Base-by-base conservation (phyloP, 1,140 invertebrate species). In the Steinernema khuongi region DNA sequence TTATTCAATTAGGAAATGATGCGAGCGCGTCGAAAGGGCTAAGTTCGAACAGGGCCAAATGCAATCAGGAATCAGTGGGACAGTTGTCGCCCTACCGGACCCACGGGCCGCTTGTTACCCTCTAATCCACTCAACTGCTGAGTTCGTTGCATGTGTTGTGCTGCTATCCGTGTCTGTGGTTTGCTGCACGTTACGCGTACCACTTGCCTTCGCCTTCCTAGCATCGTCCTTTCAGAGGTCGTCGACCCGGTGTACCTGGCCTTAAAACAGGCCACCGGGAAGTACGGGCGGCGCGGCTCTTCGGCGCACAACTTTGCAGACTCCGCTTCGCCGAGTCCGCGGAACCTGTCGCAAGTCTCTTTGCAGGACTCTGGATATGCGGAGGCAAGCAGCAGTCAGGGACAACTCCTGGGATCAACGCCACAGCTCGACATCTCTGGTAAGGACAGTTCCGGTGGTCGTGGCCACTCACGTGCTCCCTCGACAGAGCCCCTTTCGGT, bases 351-450 rank as follows among this genome's bases (percentile, higher is more conserved):
- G 14, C 83, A 84, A 76, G 80, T 80, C 28, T 84, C 83, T 28
- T 72, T 84, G 36, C 81, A 84, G 77, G 83, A 84, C 71, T 84
- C 82, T 32, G 83, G 83, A n/a, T 83, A 83, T 68, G 78, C 75
- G 0, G 81, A 83, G 60, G 66, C 75, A 1, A 79, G 72, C n/a
- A 68, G 72, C 19, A 70, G 75, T 44, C 78, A 79, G 28, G n/a
- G 32, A 28, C 78, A 80, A 67, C 74, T 83, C 14, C 71, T 83
- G 7, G 81, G 81, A 43, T 82, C 80, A 1, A 84, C 81, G 67
- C 81, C 81, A 36, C 82, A 82, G 36, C 74, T 81, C 30, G 75
- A 79, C 68, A 75, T 75, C 30, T 50, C 79, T 19, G 74, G 79
- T 70, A 60, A 74, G 78, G 31, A 41, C 4, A 26, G 2, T 11